Base-by-base conservation (phyloP, 2,888 invertebrate species). In the Ichneumoninae sp. region DNA sequence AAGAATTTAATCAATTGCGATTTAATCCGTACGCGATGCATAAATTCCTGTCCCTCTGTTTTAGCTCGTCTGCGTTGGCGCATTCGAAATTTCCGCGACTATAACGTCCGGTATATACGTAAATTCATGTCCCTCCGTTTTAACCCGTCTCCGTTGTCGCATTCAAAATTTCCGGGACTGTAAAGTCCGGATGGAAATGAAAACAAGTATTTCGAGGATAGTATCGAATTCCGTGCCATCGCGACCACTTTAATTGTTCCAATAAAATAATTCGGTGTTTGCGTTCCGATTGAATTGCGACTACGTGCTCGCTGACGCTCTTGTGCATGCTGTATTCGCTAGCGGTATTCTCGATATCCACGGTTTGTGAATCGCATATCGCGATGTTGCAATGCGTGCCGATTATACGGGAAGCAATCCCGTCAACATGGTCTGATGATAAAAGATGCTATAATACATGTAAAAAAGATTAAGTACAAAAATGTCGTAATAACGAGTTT, bases 241-340 rank as follows among this genome's bases (percentile, higher is more conserved):
- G 19, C 16, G 13, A 22, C 8, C 19, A 26, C 8, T 68, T 44
- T 40, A 68, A 40, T 40, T 26, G 44, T 10, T 68, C 10, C 44
- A 8, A 44, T 26, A 47, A 68, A 44, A 40, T 44, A 68, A 68
- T 68, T 22, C 22, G 44, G 22, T 16, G 40, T 68, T 68, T 44
- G 44, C 52, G 19, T 70, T 52, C 19, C 33, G 52, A 33, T 50
- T 50, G 70, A 70, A 70, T 70, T 19, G 33, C 50, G 30, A 33
- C n/a, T 52, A 8, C 44, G 10, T 30, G 52, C 26, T 54, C 70
- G 8, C 33, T 33, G 33, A 33, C n/a, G 26, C 10, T 22, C 33
- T 4, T 1, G n/a, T 4, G 52, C 22, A 8, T 10, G 3, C 52
- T n/a, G n/a, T 36, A 70, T 33, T 44, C 22, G 68, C 47, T 7